These are phyloP conservation scores for Patiria pectinifera DNA, from an alignment of 53 echinoderm and acorn worm genomes.

Conservation along the genomic window DNA sequence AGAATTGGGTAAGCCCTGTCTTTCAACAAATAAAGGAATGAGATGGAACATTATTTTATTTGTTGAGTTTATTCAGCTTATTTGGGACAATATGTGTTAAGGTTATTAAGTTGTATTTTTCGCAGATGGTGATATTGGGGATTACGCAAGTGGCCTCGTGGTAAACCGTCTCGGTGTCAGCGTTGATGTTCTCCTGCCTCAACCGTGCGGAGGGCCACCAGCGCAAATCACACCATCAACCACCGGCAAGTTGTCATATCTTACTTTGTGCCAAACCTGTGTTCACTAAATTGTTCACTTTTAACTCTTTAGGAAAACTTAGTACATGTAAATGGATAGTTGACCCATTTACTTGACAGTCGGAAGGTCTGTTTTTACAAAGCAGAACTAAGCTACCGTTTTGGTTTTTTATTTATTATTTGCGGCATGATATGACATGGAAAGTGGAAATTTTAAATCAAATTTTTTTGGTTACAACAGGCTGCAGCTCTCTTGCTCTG, in stretches of 20 bases:
- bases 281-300: background rate
- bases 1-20: background rate
- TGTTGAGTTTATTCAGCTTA: too few species aligned
- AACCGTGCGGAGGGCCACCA: constrained; percentile 39
- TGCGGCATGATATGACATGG: background rate
- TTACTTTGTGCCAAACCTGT: too few species aligned
- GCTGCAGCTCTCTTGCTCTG: background rate
- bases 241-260: constrained; percentile 20
- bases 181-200: constrained; percentile 41
- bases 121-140: constrained; percentile 17
- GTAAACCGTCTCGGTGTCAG: constrained; percentile 49
- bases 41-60: too few species aligned
- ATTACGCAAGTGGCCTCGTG: constrained; percentile 34
- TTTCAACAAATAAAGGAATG: too few species aligned
- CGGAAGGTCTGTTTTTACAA: too few species aligned
- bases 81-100: background rate
- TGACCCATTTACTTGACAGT: too few species aligned
- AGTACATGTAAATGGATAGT: too few species aligned
- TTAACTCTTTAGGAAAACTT: too few species aligned
- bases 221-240: constrained; percentile 35
- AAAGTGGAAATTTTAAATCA: too few species aligned
- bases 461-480: background rate
- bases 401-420: too few species aligned
- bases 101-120: background rate
- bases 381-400: too few species aligned